These are phyloP conservation scores for Cathartes aura DNA, from an alignment of 2,113 vertebrate species.

Conservation along the genomic window DNA sequence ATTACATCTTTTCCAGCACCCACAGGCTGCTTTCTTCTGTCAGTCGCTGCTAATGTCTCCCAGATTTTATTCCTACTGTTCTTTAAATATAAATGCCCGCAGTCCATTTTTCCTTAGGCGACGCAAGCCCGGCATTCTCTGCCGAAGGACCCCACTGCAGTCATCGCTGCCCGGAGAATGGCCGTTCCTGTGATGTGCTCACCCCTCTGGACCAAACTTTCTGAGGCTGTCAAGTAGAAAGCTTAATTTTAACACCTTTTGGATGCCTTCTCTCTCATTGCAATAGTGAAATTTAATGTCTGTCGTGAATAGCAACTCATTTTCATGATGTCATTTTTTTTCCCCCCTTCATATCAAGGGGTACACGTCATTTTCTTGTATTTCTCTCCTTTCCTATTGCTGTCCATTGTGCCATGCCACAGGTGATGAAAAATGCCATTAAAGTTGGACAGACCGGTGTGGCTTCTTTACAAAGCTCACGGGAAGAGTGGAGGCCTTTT, in stretches of 20 bases:
- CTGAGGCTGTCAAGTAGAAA: neutral
- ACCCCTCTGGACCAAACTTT: neutral
- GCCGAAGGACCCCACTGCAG: neutral
- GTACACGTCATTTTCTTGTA: fast-evolving
- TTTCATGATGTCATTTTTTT: neutral
- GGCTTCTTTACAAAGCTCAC: neutral
- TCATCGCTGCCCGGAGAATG: fast-evolving
- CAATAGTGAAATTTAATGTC: neutral
- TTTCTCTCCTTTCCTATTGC: neutral
- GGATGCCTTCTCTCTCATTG: neutral
- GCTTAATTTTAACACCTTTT: neutral
- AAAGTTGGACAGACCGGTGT: neutral
- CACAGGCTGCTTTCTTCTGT: neutral
- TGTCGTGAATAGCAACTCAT: neutral
- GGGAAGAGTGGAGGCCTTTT: neutral
- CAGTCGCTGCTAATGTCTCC: neutral
- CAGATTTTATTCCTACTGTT: neutral
- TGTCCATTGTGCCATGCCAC: fast-evolving
- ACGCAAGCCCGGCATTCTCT: fast-evolving
- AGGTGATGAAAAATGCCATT: no score
- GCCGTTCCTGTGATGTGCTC: no score
- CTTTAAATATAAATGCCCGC: neutral
- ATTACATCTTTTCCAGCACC: neutral
- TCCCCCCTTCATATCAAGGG: neutral
- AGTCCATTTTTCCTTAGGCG: neutral